Evolutionary conservation across 2,113 vertebrate genomes (phyloP), one percentile per base, ranked within the genome.

Genomic region (Pandion haliaetus): DNA sequence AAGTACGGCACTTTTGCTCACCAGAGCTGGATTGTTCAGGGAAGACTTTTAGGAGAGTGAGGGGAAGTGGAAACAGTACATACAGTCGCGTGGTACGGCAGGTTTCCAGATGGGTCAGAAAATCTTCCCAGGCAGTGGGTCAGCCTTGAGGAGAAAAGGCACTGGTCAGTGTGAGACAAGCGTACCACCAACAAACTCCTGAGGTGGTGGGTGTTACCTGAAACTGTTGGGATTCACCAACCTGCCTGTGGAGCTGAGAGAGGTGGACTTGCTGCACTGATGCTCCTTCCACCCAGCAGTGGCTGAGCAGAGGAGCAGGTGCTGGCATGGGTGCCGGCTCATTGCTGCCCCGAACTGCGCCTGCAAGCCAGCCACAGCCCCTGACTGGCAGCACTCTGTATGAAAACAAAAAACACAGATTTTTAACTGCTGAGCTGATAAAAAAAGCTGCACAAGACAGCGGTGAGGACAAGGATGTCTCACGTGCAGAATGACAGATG

Each of bases 41-140:
- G 25, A 72, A 59, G n/a, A 19, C 7, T 65, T 1, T 29, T 38
- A 38, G 65, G 40, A 69, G 59, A 23, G 15, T 17, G 49, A 73
- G 17, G 23, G 17, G 19, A 47, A 76, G 25, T 32, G 42, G 26
- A 8, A 70, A 16, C 14, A 2, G 2, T 54, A 34, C 24, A 3
- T 8, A 28, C 5, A 61, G 18, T 17, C 2, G 0, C 8, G 44
- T 17, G 29, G 12, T 36, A 23, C 5, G 15, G 10, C n/a, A 23
- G 19, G 29, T 65, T 73, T 69, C 28, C 58, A 77, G 40, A 34
- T 8, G 18, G 23, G 14, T 28, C 26, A 40, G 40, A 73, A 40
- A 24, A 32, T 17, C n/a, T 72, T 76, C 31, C 32, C 38, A 62
- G 66, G 47, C 16, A 62, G 21, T 16, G 8, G 50, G 7, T 49